A percentile compares a stretch with the other conserved stretches of the same genome.
phyloP scores from a whole-genome alignment of 2,113 vertebrate genomes.

The Zootoca vivipara region DNA sequence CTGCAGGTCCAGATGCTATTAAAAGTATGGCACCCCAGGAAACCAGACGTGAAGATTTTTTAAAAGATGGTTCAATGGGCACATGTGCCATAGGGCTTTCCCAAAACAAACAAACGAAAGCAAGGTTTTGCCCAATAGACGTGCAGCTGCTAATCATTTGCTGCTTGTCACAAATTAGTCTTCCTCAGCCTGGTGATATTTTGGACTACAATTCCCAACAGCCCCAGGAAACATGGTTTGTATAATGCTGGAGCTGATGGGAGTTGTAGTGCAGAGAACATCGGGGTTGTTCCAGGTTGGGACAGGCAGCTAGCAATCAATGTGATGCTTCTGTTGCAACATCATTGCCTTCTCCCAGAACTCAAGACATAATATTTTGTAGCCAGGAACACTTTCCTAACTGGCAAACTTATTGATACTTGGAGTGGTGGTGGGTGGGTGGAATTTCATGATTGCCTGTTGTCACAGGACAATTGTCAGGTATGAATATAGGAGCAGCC shows the following conservation, averaged over 20 bases:
- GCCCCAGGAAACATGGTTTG: too few species aligned
- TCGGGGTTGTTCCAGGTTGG: too few species aligned
- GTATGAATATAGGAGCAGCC: too few species aligned
- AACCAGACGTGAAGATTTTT: constrained; percentile 7
- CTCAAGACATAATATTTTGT: not conserved
- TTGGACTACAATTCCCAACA: too few species aligned
- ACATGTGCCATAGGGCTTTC: not conserved
- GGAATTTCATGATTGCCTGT: too few species aligned
- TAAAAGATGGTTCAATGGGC: not conserved
- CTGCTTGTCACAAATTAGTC: not conserved
- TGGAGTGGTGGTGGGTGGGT: too few species aligned
- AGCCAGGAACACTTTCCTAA: not conserved
- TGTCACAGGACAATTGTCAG: too few species aligned
- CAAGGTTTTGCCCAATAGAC: too few species aligned
- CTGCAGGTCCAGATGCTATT: constrained; percentile 13
- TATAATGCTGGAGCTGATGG: too few species aligned
- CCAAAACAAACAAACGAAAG: not conserved
- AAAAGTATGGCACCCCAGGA: rapidly evolving
- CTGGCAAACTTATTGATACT: not conserved
- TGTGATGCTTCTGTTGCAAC: too few species aligned
- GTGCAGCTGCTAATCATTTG: not conserved
- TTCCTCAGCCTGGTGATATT: not conserved
- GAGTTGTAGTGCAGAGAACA: too few species aligned
- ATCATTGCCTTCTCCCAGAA: not conserved
- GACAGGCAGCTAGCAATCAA: not conserved